These are phyloP conservation scores for Eupithecia dodoneata DNA, from an alignment of 2,888 invertebrate genomes.

Conservation along the genomic window DNA sequence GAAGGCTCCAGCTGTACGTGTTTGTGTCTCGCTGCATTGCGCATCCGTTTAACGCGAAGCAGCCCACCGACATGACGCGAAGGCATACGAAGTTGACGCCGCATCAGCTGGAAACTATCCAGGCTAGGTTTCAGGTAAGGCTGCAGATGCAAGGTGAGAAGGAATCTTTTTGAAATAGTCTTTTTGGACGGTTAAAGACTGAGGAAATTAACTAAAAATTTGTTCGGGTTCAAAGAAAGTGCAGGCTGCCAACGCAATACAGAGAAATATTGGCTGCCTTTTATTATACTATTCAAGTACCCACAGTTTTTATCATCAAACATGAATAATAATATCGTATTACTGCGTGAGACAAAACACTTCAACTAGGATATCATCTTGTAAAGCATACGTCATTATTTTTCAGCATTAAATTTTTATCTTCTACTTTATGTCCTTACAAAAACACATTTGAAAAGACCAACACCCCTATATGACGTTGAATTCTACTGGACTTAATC, in stretches of 20 bases:
- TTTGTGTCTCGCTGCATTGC: slow-evolving; percentile 99
- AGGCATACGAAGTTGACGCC: slow-evolving; percentile 98
- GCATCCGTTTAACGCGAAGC: slow-evolving; percentile 99
- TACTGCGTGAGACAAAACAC: neutral
- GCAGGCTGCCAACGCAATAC: neutral
- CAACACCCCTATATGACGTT: neutral
- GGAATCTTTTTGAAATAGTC: too few species aligned
- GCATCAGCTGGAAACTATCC: slow-evolving; percentile 97
- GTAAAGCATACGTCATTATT: too few species aligned
- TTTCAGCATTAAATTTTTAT: too few species aligned
- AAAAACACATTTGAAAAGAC: neutral
- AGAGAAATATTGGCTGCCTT: too few species aligned
- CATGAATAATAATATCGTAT: neutral
- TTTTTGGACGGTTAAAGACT: neutral
- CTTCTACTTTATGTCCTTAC: neutral
- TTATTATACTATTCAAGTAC: too few species aligned
- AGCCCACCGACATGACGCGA: slow-evolving; percentile 98
- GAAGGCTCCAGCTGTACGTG: slow-evolving; percentile 97
- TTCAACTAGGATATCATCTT: neutral
- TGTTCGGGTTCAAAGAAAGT: neutral
- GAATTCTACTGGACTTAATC: neutral
- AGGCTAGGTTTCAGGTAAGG: slow-evolving; percentile 96
- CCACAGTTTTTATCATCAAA: too few species aligned
- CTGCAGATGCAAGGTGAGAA: neutral
- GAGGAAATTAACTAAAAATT: neutral